Base-by-base conservation (phyloP, 1,140 invertebrate genomes). In the Dreissena rostriformis region DNA sequence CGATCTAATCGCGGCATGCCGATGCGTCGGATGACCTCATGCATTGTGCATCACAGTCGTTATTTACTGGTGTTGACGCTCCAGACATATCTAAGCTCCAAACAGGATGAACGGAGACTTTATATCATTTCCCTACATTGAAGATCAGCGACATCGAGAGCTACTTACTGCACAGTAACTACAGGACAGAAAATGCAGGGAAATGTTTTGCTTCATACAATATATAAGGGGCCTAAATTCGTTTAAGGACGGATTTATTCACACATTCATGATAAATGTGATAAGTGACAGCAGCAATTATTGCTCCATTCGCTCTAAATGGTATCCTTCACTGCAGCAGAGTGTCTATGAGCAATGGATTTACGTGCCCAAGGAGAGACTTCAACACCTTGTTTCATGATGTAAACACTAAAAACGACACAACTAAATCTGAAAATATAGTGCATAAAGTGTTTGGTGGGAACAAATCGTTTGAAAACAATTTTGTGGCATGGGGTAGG, bases 221-320 rank as follows among this genome's bases (percentile, higher is more conserved):
- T 86, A 66, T 63, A 79, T 86, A 14, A 49, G 85, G 22, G 85
- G 79, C 24, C 77, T 26, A 29, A 83, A 80, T 52, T 86, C 82
- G 55, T 82, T 52, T 61, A 86, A 83, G 75, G 85, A 86, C 28
- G 61, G 61, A 4, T 86, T 78, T 51, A 68, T 82, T 28, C 85
- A 86, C 28, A 74, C 82, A 24, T 52, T 83, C 11, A 86, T 86
- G 85, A 67, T 61, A 15, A 77, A 86, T 61, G 19, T 10, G 5
- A 77, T 86, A 11, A 24, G 26, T 28, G 68, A 82, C 28, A 39
- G 75, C 14, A 78, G 57, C 29, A 61, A 67, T 8, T 22, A 51
- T 14, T 77, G 72, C n/a, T 86, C 82, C 17, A 29, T 86, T 11
- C 29, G 85, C 22, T 86, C 85, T 49, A 86, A 86, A 71, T 86